A percentile compares a stretch with the other conserved stretches of the same genome.
Evolutionary conservation across 2,113 vertebrate species (phyloP).

Genomic region (Colaptes auratus): DNA sequence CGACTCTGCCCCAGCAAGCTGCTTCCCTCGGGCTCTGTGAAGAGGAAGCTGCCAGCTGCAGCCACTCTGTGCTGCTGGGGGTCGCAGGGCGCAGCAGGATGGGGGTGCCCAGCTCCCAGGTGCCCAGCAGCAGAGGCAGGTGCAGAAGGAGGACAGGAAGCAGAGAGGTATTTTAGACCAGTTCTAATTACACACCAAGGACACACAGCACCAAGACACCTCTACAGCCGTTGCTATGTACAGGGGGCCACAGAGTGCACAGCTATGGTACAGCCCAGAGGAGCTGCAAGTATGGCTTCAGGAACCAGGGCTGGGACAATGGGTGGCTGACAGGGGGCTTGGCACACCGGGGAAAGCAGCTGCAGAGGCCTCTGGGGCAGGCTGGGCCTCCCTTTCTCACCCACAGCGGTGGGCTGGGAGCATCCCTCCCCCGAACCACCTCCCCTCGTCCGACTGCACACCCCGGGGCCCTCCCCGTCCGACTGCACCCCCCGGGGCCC

Average conservation of each 20-base stretch:
- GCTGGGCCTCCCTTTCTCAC: neutral
- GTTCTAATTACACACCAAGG: constrained; percentile 79
- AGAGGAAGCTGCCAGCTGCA: neutral
- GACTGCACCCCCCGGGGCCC: neutral
- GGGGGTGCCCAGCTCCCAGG: neutral
- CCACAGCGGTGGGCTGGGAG: neutral
- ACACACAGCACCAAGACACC: constrained; percentile 76
- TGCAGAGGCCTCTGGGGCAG: constrained; percentile 47
- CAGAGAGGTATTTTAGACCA: constrained; percentile 70
- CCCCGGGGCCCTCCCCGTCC: too few relatives aligned
- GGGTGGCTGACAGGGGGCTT: constrained; percentile 32
- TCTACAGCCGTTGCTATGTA: constrained; percentile 77
- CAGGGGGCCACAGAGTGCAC: constrained; percentile 75
- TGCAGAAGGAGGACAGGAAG: constrained; percentile 64
- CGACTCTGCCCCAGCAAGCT: neutral
- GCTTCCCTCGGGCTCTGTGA: neutral
- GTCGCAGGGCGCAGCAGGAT: too few relatives aligned
- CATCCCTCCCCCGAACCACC: neutral
- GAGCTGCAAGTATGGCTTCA: constrained; percentile 82
- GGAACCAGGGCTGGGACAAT: constrained; percentile 78
- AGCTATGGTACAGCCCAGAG: constrained; percentile 79
- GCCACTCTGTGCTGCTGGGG: neutral
- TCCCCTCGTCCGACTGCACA: too few relatives aligned
- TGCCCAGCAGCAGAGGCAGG: neutral
- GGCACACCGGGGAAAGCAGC: constrained; percentile 57